Evolutionary conservation across 2,113 vertebrate species (phyloP).

Genomic region (Piprites chloris): DNA sequence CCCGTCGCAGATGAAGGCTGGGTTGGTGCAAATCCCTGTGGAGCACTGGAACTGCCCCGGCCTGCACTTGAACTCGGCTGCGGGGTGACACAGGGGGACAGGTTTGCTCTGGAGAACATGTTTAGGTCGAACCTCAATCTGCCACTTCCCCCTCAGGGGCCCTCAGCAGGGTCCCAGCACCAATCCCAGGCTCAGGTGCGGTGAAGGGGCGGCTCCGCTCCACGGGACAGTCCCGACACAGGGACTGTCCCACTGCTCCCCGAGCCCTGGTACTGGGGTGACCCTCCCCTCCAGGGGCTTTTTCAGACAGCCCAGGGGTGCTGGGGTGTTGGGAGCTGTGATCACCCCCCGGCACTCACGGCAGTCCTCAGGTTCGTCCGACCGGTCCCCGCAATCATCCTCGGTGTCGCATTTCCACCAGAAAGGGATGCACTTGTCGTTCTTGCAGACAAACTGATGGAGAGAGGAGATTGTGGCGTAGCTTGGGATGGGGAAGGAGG

Average conservation of each 20-base stretch:
- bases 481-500: neutral
- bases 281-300: neutral
- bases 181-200: accelerated
- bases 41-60: conserved; percentile 97
- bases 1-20: conserved; percentile 96
- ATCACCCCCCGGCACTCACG: conserved; percentile 80
- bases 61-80: conserved; percentile 94
- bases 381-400: conserved; percentile 94
- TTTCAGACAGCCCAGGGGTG: neutral
- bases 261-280: accelerated
- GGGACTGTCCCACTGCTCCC: neutral
- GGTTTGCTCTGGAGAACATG: neutral
- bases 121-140: neutral
- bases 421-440: conserved; percentile 99
- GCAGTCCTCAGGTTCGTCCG: conserved; percentile 90
- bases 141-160: accelerated
- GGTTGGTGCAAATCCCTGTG: conserved; percentile 96
- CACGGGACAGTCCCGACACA: accelerated
- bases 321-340: accelerated
- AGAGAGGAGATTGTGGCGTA: neutral
- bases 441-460: conserved; percentile 94
- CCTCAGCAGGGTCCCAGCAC: neutral
- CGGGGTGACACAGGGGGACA: neutral
- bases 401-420: conserved; percentile 99
- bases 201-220: neutral